Percentiles rank a stretch among this genome's conserved stretches.
Evolutionary conservation across 1,140 invertebrate genomes (phyloP).

Genomic region (Belonocnema kinseyi): DNA sequence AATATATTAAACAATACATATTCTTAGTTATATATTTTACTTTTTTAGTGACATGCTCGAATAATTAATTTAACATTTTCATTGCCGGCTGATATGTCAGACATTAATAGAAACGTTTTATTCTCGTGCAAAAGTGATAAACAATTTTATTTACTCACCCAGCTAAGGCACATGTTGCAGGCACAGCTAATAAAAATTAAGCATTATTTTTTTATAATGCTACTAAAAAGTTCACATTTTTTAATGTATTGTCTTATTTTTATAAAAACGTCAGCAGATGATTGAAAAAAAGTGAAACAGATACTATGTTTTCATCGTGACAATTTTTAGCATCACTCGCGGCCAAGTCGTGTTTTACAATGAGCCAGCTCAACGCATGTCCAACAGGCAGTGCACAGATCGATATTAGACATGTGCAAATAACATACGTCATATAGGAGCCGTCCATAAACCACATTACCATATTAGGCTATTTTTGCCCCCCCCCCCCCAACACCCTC

Average conservation of each 20-base stretch:
- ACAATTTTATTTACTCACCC: not conserved
- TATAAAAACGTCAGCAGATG: not conserved
- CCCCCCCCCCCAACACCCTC: too few species aligned
- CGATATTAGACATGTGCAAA: constrained; percentile 22
- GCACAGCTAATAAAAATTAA: not conserved
- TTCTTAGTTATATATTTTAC: too few species aligned
- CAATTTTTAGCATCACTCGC: not conserved
- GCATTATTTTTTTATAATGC: too few species aligned
- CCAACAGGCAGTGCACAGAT: not conserved
- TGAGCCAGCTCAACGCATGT: constrained; percentile 14
- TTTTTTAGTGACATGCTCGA: too few species aligned
- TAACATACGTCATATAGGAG: not conserved
- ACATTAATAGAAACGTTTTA: not conserved
- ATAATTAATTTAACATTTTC: too few species aligned
- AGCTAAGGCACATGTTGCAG: constrained; percentile 14
- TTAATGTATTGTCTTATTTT: not conserved
- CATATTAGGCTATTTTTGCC: too few species aligned
- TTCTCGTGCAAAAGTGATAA: not conserved
- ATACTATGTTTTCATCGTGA: constrained; percentile 11
- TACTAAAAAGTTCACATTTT: not conserved
- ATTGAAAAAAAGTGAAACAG: not conserved
- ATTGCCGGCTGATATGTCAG: too few species aligned
- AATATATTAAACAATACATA: too few species aligned
- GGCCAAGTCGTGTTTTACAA: not conserved
- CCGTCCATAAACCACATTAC: too few species aligned